Conservation (phyloP, 1,140 invertebrate species). For the Brachionus manjavacas region DNA sequence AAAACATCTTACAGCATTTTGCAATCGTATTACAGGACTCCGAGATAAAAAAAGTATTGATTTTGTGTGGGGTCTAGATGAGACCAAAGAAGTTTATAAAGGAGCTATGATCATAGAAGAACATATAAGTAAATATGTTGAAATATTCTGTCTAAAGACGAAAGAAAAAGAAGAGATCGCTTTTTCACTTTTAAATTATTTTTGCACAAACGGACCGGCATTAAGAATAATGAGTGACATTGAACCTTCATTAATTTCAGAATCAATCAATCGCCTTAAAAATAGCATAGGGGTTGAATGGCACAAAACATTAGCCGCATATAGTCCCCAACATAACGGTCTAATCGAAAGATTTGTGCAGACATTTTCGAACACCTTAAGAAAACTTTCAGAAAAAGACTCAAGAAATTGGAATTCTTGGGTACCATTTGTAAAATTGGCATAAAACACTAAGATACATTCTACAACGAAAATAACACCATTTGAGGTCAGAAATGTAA, state of each 20-base stretch:
- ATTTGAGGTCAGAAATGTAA: not conserved
- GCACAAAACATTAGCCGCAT: not conserved
- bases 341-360: too few species aligned
- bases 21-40: not conserved
- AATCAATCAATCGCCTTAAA: constrained; percentile 39
- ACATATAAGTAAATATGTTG: not conserved
- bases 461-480: not conserved
- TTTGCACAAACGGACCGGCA: not conserved
- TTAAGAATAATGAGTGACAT: not conserved
- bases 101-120: not conserved
- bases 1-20: too few species aligned
- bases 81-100: not conserved
- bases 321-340: not conserved
- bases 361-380: too few species aligned
- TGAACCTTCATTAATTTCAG: not conserved
- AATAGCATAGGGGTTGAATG: constrained; percentile 34
- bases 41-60: constrained; percentile 12
- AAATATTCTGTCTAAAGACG: not conserved
- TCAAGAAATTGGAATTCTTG: too few species aligned
- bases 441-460: not conserved
- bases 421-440: not conserved
- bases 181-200: not conserved
- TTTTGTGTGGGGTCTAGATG: not conserved
- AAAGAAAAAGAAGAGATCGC: too few species aligned
- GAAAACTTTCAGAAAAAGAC: too few species aligned